Percentiles rank a stretch among this genome's conserved stretches.
These are phyloP conservation scores for Halictus rubicundus DNA, from an alignment of 1,140 invertebrate genomes.

Conservation along the genomic window DNA sequence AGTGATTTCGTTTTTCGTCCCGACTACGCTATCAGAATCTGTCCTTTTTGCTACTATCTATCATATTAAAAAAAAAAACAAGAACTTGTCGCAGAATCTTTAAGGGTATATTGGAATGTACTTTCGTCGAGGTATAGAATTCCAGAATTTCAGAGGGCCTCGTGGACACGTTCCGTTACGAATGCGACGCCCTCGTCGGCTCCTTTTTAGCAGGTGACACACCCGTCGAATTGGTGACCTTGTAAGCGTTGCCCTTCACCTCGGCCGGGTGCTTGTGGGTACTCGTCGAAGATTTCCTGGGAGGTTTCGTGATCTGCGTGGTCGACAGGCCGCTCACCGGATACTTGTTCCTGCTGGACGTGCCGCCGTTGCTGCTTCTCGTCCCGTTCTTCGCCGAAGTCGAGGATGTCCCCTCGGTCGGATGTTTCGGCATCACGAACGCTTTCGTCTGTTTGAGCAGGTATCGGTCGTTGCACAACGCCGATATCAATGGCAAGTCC, in stretches of 20 bases:
- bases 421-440: conserved; percentile 87
- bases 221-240: conserved; percentile 50
- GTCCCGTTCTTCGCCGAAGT: conserved; percentile 74
- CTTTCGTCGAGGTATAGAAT: conserved; percentile 48
- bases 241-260: conserved; percentile 66
- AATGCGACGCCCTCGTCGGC: conserved; percentile 71
- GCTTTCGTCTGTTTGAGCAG: conserved; percentile 92
- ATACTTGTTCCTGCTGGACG: conserved; percentile 80
- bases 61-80: neutral
- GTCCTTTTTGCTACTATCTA: conserved; percentile 2
- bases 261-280: conserved; percentile 84
- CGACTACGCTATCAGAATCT: neutral
- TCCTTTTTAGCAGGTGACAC: conserved; percentile 70
- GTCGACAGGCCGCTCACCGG: conserved; percentile 84
- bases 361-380: conserved; percentile 75
- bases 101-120: conserved; percentile 41
- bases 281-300: conserved; percentile 80
- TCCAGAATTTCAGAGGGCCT: conserved; percentile 1
- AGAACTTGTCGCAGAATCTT: conserved; percentile 15
- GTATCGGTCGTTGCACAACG: conserved; percentile 93
- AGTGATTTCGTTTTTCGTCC: neutral
- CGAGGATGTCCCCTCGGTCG: conserved; percentile 67
- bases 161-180: conserved; percentile 53
- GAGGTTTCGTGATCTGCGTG: conserved; percentile 82
- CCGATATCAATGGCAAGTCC: conserved; percentile 93